Evolutionary conservation across 2,113 vertebrate species (phyloP), one percentile per base, ranked within the genome.

Genomic region (Gopherus flavomarginatus): DNA sequence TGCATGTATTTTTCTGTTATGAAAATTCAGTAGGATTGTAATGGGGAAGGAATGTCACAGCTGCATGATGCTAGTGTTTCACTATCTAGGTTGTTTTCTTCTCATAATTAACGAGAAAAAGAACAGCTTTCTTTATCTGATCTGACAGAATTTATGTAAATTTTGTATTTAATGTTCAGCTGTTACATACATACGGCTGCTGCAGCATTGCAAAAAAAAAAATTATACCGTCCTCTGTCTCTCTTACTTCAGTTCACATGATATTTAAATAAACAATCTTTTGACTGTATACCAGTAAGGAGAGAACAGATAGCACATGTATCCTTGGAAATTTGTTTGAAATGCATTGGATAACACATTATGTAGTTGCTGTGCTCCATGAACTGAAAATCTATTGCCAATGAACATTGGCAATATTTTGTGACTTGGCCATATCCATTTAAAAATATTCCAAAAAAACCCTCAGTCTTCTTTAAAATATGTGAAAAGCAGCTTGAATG

Each of bases 131-230:
- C 83, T 47, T 62, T 83, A 47, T 26, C n/a, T 6, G 1, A 75
- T 87, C 56, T 89, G 29, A 83, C 65, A 90, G 38, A 50, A 88
- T 1, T 90, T 87, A 88, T 8, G 82, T n/a, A 95, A 93, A 95
- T 91, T 90, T 19, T 78, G 13, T 53, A 8, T 9, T 95, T 44
- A 86, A 6, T 26, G 62, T 94, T 94, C 79, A 91, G 44, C n/a
- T 17, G 21, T 81, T 49, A 83, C 57, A 86, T 59, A 83, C 52
- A 8, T 82, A 72, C 38, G 21, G 8, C 11, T 92, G 56, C 56
- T 87, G 11, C 4, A 90, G 35, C 56, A 79, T 89, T 93, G 81
- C 26, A 72, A 29, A 85, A 57, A 47, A 49, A 49, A 49, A 9
- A 47, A 44, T 44, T 79, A 3, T 79, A 35, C 2, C 89, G n/a